These are phyloP conservation scores for Falco biarmicus DNA, from an alignment of 2,797 vertebrate genomes.

Conservation along the genomic window DNA sequence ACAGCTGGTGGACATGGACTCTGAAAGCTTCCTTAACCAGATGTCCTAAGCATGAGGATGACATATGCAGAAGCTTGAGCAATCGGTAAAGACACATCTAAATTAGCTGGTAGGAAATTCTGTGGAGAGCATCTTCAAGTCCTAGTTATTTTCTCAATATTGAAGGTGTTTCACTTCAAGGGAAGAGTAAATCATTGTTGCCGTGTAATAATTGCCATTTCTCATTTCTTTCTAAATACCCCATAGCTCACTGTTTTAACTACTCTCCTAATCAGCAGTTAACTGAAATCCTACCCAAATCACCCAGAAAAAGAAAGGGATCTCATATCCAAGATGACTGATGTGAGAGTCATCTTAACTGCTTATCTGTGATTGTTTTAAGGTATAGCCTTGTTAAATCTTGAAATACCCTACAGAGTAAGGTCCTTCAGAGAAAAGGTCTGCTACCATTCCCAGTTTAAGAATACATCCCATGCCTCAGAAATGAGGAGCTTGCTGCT, in stretches of 20 bases:
- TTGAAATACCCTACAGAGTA: background rate
- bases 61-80: background rate
- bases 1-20: background rate
- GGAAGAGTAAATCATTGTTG: background rate
- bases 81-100: background rate
- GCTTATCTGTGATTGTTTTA: background rate
- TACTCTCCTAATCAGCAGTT: background rate
- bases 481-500: background rate
- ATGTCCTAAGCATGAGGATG: background rate
- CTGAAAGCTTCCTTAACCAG: background rate
- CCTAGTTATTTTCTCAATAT: background rate
- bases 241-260: background rate
- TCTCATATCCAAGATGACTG: too few species aligned
- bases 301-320: background rate
- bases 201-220: background rate
- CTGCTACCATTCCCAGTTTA: background rate
- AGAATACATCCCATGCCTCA: background rate
- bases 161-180: background rate
- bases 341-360: background rate
- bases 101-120: background rate
- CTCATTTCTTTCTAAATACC: background rate
- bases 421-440: background rate
- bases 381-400: background rate
- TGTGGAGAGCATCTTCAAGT: background rate
- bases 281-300: background rate